Base-by-base conservation (phyloP, 2,113 vertebrate genomes). In the Catagonus wagneri region DNA sequence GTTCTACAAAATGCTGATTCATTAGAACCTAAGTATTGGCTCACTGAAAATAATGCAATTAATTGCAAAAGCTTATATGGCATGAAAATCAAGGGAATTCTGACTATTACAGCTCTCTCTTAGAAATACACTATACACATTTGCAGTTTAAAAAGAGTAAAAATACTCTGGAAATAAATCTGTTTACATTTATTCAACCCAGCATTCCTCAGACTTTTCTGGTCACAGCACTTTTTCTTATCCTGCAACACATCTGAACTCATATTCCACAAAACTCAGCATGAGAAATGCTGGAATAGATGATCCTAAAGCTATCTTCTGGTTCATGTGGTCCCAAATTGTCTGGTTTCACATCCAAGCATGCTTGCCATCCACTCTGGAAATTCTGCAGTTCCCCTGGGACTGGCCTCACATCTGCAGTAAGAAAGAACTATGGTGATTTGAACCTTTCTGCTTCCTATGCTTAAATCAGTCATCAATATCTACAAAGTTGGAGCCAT, bases 1-100 rank as follows among this genome's bases (percentile, higher is more conserved):
- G 29, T 84, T 91, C 29, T 90, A 58, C 19, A 92, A 83, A 89
- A 75, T 81, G 25, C 71, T 84, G 34, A 32, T 69, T 83, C 44
- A 85, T 79, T 79, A 44, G 56, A 60, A 74, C 23, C n/a, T 90
- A 56, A 68, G 74, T 63, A 90, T 17, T 58, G 15, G 15, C 22
- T 81, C 9, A 32, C 34, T 65, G 65, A 94, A 76, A 81, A 69
- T 68, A 85, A 50, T 69, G 25, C 13, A 89, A 94, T 22, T 85
- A 94, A 89, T 92, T 89, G 39, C 34, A 76, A 68, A 83, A 76
- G 15, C 4, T 89, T 80, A 32, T 29, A 52, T 54, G 34, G 7
- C 44, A 27, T 36, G 79, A 89, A 90, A 56, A 34, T 39, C 12
- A 76, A 90, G 9, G 61, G 71, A 80, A 63, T 90, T 61, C 13